phyloP scores from a whole-genome alignment of 2,113 vertebrate species.

The Zeus faber region DNA sequence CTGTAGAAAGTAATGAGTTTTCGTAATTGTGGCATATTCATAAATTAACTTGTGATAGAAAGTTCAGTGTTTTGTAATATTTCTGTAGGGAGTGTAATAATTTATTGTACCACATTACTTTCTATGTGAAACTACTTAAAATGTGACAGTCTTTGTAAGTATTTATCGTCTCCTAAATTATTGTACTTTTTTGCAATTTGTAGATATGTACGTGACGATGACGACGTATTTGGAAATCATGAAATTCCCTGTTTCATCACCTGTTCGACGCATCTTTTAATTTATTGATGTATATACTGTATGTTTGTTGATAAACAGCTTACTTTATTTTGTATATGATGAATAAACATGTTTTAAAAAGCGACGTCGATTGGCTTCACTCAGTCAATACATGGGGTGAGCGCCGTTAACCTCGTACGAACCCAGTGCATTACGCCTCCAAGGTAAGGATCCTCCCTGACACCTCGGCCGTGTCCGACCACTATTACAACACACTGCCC shows the following conservation, averaged over 20 bases:
- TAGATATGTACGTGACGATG: slow-evolving; percentile 75
- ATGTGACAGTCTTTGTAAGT: slow-evolving; percentile 81
- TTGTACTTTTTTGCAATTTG: slow-evolving; percentile 83
- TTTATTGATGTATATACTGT: slow-evolving; percentile 98
- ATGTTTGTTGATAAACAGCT: slow-evolving; percentile 95
- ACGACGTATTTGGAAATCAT: slow-evolving; percentile 77
- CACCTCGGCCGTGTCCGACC: too few species aligned
- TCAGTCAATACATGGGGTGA: too few species aligned
- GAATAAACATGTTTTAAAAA: slow-evolving; percentile 97
- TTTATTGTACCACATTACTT: slow-evolving; percentile 75
- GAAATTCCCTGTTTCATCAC: slow-evolving; percentile 74
- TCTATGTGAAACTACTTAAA: slow-evolving; percentile 71
- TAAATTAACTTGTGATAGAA: slow-evolving; percentile 54
- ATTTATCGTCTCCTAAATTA: slow-evolving; percentile 95
- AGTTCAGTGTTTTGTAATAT: slow-evolving; percentile 71
- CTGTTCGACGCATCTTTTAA: slow-evolving; percentile 80
- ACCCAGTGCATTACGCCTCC: too few species aligned
- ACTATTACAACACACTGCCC: too few species aligned
- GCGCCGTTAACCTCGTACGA: too few species aligned
- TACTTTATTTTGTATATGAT: slow-evolving; percentile 99
- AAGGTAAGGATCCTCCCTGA: too few species aligned
- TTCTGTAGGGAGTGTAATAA: slow-evolving; percentile 78
- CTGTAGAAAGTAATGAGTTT: slow-evolving; percentile 63
- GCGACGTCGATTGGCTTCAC: too few species aligned
- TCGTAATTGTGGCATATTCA: slow-evolving; percentile 62